Conservation (phyloP, 2,797 vertebrate species). For the Propithecus perrieri region DNA sequence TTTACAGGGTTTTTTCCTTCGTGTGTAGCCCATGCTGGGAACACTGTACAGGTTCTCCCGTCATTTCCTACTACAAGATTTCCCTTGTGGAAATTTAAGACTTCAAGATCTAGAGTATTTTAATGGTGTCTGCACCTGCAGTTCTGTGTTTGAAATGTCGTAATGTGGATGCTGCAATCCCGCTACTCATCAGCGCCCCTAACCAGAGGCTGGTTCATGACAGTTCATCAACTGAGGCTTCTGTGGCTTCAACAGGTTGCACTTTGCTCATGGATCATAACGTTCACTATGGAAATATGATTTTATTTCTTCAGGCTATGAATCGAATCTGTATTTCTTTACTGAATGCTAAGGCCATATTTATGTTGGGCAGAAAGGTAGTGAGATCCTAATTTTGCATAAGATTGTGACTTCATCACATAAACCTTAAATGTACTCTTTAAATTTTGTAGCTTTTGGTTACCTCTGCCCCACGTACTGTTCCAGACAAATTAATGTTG, state of each 20-base stretch:
- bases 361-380: constrained; percentile 35
- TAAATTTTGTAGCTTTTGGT: constrained; percentile 19
- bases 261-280: neutral
- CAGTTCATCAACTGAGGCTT: neutral
- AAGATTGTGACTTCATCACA: neutral
- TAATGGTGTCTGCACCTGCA: neutral
- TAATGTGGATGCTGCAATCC: neutral
- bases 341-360: neutral
- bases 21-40: constrained; percentile 61
- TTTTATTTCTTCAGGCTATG: neutral
- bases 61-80: constrained; percentile 50
- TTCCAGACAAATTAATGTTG: constrained; percentile 39
- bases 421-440: neutral
- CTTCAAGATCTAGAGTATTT: constrained; percentile 36
- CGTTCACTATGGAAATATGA: neutral
- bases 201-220: neutral
- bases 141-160: neutral
- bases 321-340: constrained; percentile 18
- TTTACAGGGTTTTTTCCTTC: constrained; percentile 58
- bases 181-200: neutral
- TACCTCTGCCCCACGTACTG: neutral
- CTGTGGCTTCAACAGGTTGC: neutral
- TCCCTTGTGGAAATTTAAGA: constrained; percentile 61
- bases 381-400: neutral
- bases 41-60: constrained; percentile 54